Evolutionary conservation across 2,888 invertebrate genomes (phyloP), one percentile per base, ranked within the genome.

Genomic region (Neocrepidodera transversa): DNA sequence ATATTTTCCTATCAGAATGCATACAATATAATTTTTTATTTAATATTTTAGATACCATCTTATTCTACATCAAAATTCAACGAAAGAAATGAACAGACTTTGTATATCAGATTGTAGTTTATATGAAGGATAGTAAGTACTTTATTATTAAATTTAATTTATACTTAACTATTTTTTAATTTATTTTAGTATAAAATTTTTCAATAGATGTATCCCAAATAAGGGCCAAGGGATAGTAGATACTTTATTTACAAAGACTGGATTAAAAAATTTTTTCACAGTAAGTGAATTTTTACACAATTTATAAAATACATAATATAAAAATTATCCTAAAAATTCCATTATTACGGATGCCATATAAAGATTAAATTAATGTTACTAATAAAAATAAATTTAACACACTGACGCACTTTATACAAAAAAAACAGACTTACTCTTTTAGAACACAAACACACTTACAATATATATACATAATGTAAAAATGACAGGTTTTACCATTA

Each of bases 161-260:
- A n/a, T 30, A 30, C 8, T n/a, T n/a, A n/a, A n/a, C n/a, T n/a
- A n/a, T 36, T 13, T 16, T 10, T 42, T 42, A 23, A n/a, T 28
- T 48, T 47, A 42, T 60, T 63, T 79, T 81, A 85, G 85, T 60
- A 71, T 77, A 40, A 65, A 73, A 64, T 81, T 85, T 65, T 72
- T 85, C 16, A 83, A 85, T 64, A 80, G 85, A 51, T 86, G 86
- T 69, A 72, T 85, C 40, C 81, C 82, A 7, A 79, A 80, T 32
- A 76, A 79, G 58, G 73, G 74, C 14, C 67, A 75, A 28, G 78
- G 77, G 11, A 73, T 78, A 1, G 76, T 79, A 1, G 80, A 78
- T 59, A 79, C 78, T 0, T 67, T 83, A 36, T 78, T 84, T 45
- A 81, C 80, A 32, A 81, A 79, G 65, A 80, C 83, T 42, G 83